Conservation (phyloP, 1,140 invertebrate genomes). For the Whitmania pigra region DNA sequence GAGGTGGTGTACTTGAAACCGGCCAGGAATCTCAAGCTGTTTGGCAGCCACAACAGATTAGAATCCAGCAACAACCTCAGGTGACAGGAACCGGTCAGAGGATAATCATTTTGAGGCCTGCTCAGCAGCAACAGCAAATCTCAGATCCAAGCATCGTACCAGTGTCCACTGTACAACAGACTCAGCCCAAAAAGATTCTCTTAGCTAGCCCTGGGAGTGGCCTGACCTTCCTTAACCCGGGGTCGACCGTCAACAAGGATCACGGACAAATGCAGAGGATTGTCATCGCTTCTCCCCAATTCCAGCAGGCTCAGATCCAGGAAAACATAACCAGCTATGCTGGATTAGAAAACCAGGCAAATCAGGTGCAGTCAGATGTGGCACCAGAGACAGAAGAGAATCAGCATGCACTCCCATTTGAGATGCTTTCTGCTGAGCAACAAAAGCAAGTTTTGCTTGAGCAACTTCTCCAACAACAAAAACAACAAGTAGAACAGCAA, state of each 20-base stretch:
- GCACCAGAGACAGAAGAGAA: not conserved
- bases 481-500: not conserved
- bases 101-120: conserved; percentile 8
- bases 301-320: not conserved
- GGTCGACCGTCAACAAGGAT: not conserved
- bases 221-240: not conserved
- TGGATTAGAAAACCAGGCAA: not conserved
- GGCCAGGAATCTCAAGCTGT: not conserved
- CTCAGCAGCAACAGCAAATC: conserved; percentile 5
- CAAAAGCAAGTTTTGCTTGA: conserved; percentile 1
- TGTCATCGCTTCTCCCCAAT: not conserved
- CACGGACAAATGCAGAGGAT: not conserved
- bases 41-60: conserved; percentile 5
- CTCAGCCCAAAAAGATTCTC: conserved; percentile 9
- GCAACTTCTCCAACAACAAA: not conserved
- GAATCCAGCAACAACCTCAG: not conserved
- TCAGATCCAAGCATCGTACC: not conserved
- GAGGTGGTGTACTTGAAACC: too few species aligned
- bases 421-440: not conserved
- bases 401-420: not conserved
- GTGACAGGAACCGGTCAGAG: not conserved
- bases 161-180: not conserved
- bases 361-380: not conserved
- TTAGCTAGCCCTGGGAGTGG: not conserved
- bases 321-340: not conserved